Conservation (phyloP, 2,113 vertebrate species). For the Plestiodon gilberti region DNA sequence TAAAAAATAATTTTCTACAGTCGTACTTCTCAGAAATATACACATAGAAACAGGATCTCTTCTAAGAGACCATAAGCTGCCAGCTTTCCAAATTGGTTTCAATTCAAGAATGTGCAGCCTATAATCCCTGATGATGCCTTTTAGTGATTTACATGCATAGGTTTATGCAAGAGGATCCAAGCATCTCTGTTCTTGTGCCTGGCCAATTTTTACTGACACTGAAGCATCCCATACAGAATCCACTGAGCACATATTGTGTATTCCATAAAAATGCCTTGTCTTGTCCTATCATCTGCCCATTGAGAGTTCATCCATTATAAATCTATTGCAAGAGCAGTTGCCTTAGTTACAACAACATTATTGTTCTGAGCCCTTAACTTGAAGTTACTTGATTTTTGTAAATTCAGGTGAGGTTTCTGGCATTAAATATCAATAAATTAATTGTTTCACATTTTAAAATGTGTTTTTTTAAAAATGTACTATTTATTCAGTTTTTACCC, state of each 20-base stretch:
- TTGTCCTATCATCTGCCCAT: slow-evolving; percentile 7
- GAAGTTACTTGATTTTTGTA: slow-evolving; percentile 23
- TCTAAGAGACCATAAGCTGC: slow-evolving; percentile 32
- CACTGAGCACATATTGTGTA: slow-evolving; percentile 38
- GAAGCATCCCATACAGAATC: neutral
- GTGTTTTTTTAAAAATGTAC: no score
- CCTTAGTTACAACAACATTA: slow-evolving; percentile 28
- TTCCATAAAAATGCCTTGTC: slow-evolving; percentile 27
- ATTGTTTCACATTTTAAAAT: neutral
- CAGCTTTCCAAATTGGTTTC: slow-evolving; percentile 8
- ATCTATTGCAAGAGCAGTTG: slow-evolving; percentile 39
- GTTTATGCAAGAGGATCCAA: slow-evolving; percentile 9
- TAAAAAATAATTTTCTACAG: slow-evolving; percentile 30
- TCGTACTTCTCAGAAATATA: slow-evolving; percentile 36
- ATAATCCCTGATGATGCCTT: slow-evolving; percentile 36
- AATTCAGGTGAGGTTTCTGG: slow-evolving; percentile 41
- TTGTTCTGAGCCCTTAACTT: slow-evolving; percentile 23
- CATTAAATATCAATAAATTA: neutral
- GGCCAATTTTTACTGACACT: neutral
- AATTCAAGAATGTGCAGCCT: slow-evolving; percentile 44
- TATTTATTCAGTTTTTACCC: no score
- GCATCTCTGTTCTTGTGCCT: slow-evolving; percentile 48
- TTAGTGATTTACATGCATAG: slow-evolving; percentile 21
- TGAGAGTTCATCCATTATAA: slow-evolving; percentile 25
- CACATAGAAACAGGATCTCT: slow-evolving; percentile 37